A percentile compares a stretch with the other conserved stretches of the same genome.
phyloP scores from a whole-genome alignment of 2,797 vertebrate species.

The Melanogrammus aeglefinus region DNA sequence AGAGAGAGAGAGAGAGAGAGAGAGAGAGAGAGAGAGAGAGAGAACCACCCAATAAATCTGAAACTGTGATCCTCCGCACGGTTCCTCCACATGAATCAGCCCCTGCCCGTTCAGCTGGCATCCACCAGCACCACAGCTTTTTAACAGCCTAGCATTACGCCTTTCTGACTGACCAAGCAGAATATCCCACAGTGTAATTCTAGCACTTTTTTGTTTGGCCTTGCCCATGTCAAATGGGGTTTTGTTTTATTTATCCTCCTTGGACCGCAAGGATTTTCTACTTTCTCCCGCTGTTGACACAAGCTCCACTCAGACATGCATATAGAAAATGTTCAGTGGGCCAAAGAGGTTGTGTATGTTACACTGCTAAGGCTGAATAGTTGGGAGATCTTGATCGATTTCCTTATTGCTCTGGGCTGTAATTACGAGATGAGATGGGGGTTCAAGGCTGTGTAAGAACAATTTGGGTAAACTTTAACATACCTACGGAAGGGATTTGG shows the following conservation, averaged over 20 bases:
- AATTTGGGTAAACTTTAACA: constrained; percentile 17
- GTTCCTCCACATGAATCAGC: constrained; percentile 38
- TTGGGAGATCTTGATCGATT: constrained; percentile 32
- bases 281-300: constrained; percentile 42
- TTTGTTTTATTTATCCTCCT: constrained; percentile 44
- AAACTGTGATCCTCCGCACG: constrained; percentile 20
- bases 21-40: constrained; percentile 43
- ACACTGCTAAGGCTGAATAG: constrained; percentile 40
- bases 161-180: constrained; percentile 44
- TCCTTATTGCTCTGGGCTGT: constrained; percentile 40
- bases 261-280: constrained; percentile 46
- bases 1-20: constrained; percentile 41
- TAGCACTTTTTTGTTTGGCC: constrained; percentile 57
- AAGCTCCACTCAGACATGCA: constrained; percentile 30
- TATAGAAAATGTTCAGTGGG: background rate
- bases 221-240: constrained; percentile 58
- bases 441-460: constrained; percentile 43
- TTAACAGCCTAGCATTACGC: constrained; percentile 53
- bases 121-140: constrained; percentile 33
- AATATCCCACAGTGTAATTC: constrained; percentile 45
- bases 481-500: constrained; percentile 13
- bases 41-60: constrained; percentile 47
- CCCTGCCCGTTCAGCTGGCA: constrained; percentile 34
- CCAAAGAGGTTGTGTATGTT: constrained; percentile 37
- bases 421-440: constrained; percentile 31